A percentile compares a stretch with the other conserved stretches of the same genome.
Evolutionary conservation across 2,113 vertebrate species (phyloP).

Genomic region (Limnothrissa miodon): DNA sequence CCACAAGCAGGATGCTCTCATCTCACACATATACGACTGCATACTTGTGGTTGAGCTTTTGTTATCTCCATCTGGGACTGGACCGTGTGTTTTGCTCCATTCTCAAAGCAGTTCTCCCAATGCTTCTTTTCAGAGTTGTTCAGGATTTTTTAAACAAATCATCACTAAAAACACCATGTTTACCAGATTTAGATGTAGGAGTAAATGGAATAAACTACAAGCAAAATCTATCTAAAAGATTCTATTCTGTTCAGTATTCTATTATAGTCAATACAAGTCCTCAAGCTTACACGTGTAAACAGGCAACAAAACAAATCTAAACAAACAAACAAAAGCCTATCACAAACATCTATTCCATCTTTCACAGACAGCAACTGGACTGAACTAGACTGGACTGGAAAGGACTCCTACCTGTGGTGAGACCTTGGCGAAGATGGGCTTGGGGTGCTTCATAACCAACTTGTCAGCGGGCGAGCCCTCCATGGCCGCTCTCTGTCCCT

Average conservation of each 20-base stretch:
- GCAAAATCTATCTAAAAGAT: background rate
- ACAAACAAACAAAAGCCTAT: background rate
- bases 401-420: conserved; percentile 65
- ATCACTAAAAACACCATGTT: background rate
- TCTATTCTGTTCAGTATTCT: no score
- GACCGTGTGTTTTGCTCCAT: background rate
- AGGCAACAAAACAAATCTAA: background rate
- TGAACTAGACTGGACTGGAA: background rate
- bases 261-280: background rate
- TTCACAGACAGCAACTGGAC: background rate
- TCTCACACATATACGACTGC: background rate
- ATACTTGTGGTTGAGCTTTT: background rate
- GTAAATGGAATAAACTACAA: background rate
- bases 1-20: background rate
- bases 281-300: background rate
- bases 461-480: conserved; percentile 56
- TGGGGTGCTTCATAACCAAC: conserved; percentile 57
- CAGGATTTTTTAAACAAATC: background rate
- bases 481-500: conserved; percentile 56
- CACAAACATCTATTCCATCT: no score
- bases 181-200: background rate
- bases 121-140: no score
- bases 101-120: background rate
- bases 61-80: background rate
- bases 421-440: conserved; percentile 64